Evolutionary conservation across 2,113 vertebrate species (phyloP).

Genomic region (Chloroceryle aenea): DNA sequence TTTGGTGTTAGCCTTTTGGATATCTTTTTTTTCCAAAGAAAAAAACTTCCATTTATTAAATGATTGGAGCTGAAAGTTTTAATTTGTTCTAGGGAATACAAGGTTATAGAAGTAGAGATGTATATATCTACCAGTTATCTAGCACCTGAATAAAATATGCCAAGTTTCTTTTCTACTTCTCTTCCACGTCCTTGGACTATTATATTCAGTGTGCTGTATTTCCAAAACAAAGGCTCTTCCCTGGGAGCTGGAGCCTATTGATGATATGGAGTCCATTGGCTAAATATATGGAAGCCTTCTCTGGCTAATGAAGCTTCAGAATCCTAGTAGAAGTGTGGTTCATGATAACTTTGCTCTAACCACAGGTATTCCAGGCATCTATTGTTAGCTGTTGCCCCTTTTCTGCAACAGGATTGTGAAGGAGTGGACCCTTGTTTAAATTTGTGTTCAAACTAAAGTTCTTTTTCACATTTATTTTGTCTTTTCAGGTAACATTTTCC

Average conservation of each 20-base stretch:
- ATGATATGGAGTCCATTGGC: neutral
- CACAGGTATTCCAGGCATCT: neutral
- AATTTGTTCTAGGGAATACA: neutral
- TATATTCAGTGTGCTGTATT: neutral
- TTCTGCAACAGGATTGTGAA: neutral
- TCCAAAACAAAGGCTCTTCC: rapidly evolving
- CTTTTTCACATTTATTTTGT: neutral
- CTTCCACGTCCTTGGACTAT: neutral
- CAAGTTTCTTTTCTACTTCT: neutral
- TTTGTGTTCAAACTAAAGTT: neutral
- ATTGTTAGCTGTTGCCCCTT: neutral
- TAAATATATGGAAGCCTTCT: neutral
- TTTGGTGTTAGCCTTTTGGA: neutral
- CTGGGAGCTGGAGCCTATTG: neutral
- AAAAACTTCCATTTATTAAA: neutral
- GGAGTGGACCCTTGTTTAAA: neutral
- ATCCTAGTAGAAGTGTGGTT: neutral
- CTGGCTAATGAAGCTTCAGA: neutral
- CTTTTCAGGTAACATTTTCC: neutral
- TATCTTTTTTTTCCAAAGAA: neutral
- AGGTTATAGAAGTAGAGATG: neutral
- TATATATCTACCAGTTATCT: neutral
- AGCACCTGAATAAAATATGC: neutral
- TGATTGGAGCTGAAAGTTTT: neutral
- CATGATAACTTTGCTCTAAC: neutral